Percentiles rank a stretch among this genome's conserved stretches.
These are phyloP conservation scores for Engystomops pustulosus DNA, from an alignment of 2,113 vertebrate genomes.

Conservation along the genomic window DNA sequence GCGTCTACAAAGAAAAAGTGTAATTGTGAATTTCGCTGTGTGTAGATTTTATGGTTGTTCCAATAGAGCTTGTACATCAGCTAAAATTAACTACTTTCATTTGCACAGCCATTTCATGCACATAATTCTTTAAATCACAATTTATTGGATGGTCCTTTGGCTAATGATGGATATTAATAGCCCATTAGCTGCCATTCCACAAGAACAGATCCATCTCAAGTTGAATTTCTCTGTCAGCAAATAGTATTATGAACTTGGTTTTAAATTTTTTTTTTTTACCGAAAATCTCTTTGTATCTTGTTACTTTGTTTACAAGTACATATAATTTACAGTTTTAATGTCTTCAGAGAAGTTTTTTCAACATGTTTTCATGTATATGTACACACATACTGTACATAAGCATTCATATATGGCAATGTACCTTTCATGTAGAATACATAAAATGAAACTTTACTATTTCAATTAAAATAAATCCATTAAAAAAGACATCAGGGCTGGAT, in stretches of 20 bases:
- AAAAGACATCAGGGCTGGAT: too few species aligned
- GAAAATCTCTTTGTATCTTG: background rate
- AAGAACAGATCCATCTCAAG: slow-evolving; percentile 19
- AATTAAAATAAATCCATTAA: too few species aligned
- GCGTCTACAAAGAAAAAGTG: background rate
- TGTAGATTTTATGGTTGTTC: slow-evolving; percentile 21
- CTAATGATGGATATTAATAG: slow-evolving; percentile 50
- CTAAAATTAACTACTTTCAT: slow-evolving; percentile 47
- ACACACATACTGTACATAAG: too few species aligned
- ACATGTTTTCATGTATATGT: background rate
- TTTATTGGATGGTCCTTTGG: slow-evolving; percentile 31
- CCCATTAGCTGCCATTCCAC: slow-evolving; percentile 39
- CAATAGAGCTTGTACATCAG: slow-evolving; percentile 19
- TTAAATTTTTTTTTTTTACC: background rate
- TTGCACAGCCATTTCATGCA: slow-evolving; percentile 35
- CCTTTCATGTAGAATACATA: too few species aligned
- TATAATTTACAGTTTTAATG: background rate
- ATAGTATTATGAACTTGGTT: background rate
- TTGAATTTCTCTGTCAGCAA: slow-evolving; percentile 14
- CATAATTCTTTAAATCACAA: slow-evolving; percentile 51
- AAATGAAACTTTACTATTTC: too few species aligned
- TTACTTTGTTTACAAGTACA: background rate
- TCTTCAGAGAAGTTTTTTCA: background rate
- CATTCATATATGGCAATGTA: too few species aligned
- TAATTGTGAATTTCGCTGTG: background rate